Evolutionary conservation across 2,888 invertebrate species (phyloP), one percentile per base, ranked within the genome.

Genomic region (Hedychridium roseum): DNA sequence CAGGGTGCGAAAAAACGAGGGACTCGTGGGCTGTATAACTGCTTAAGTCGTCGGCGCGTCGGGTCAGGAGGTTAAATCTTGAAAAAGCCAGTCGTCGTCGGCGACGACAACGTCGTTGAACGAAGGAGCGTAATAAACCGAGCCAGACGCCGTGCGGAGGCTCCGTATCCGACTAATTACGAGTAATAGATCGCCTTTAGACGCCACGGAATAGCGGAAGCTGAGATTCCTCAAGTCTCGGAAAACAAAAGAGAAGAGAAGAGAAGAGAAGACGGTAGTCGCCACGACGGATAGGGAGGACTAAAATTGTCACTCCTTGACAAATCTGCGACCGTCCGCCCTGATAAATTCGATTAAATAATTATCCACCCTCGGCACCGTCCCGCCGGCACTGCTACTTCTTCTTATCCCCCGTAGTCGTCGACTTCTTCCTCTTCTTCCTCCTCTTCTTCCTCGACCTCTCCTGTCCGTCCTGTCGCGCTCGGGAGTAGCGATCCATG

Each of bases 271-370:
- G 17, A 32, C 26, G 35, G 12, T 36, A 43, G 43, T 35, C 43
- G 39, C 50, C 58, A 38, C 53, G 59, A 50, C 61, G 50, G 48
- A 50, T 42, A 28, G 46, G 57, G 46, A 54, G 54, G 51, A 56
- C 66, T 66, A 59, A 62, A 68, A 60, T 62, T 66, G 68, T 68
- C 68, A 64, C 57, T 48, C 50, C 53, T 46, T 67, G 66, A 70
- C 70, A 70, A 68, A 68, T 68, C 64, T 70, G 68, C 68, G 64
- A 63, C 50, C 57, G 56, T 52, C n/a, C 57, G 52, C 46, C 45
- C 60, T 66, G 65, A 73, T 71, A 71, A 72, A 76, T 76, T 72
- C 73, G 72, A 76, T 77, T 76, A 76, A 75, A 78, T 68, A 76
- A 76, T 78, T 76, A 76, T 70, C 66, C 50, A 43, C 35, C 27